Base-by-base conservation (phyloP, 64 coral and sea anemone genomes). In the Acropora yongei region DNA sequence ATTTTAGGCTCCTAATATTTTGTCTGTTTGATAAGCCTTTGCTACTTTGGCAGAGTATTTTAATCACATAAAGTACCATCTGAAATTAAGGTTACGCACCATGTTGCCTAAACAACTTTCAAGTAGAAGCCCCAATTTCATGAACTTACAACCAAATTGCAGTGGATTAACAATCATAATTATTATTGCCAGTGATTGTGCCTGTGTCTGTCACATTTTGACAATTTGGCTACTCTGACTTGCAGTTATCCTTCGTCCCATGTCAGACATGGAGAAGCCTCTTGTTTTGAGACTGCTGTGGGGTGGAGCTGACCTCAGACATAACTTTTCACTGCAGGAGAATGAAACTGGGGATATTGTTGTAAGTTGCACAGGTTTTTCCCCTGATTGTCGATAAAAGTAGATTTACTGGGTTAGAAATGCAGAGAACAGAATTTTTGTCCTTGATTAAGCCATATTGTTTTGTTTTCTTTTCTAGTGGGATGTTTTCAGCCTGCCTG, bases 301-400 rank as follows among this genome's bases (percentile, higher is more conserved):
- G 96, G 96, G 96, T 48, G 96, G 96, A 87, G 91, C 75, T 65
- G 96, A 98, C 46, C 88, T 95, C 74, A 95, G 88, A 75, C 96
- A 98, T 49, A 95, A 91, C 13, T 98, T 98, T 40, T 98, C 93
- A 74, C 91, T 98, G 61, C 96, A 98, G 92, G 96, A 98, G 44
- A 98, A 98, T 95, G 96, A 98, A 92, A 98, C 96, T 72, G 96
- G 96, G 2, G 96, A 98, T 87, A 98, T 98, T 84, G 83, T 98
- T 91, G 96, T 95, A 83, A 82, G 96, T 91, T 3, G 53, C 49
- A 72, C 8, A 43, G 30, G 8, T 49, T 53, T 5, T 55, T 1
- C 12, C 11, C 12, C 63, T 13, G 4, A 16, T 68, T 3, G 11
- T 68, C 67, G 30, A 16, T n/a, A 50, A 41, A 57, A 1, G 19